Percentiles rank a stretch among this genome's conserved stretches.
phyloP scores from a whole-genome alignment of 2,113 vertebrate species.

The Zapornia atra region DNA sequence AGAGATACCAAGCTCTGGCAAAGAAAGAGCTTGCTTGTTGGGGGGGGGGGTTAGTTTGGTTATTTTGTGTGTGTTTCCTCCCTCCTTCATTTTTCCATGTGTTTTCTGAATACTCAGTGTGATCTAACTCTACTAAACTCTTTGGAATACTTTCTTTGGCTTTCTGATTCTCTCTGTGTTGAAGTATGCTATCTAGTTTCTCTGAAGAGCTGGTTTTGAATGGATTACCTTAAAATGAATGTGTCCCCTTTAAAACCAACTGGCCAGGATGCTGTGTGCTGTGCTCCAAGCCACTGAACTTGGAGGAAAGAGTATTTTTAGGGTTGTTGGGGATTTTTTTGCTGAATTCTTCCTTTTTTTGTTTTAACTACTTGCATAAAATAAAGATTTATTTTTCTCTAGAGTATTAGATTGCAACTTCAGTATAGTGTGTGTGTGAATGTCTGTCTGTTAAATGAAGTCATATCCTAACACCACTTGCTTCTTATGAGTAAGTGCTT shows the following conservation, averaged over 20 bases:
- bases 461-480: neutral
- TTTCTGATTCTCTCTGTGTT: neutral
- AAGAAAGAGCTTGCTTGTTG: neutral
- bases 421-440: neutral
- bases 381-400: neutral
- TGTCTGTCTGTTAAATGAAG: neutral
- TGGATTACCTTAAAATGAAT: neutral
- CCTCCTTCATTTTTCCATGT: neutral
- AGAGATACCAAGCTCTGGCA: neutral
- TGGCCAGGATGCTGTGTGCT: neutral
- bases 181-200: neutral
- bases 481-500: neutral
- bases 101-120: neutral
- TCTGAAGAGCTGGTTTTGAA: constrained; percentile 9
- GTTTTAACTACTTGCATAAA: neutral
- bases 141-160: neutral
- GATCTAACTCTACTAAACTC: neutral
- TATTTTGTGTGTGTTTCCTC: too few relatives aligned
- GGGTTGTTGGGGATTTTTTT: neutral
- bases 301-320: neutral
- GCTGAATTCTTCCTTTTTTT: neutral
- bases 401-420: neutral
- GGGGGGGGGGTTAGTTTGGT: too few relatives aligned
- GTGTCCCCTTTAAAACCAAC: neutral
- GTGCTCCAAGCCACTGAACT: neutral